Evolutionary conservation across 2,888 invertebrate species (phyloP), one percentile per base, ranked within the genome.

Genomic region (Galerucella nymphaeae): DNA sequence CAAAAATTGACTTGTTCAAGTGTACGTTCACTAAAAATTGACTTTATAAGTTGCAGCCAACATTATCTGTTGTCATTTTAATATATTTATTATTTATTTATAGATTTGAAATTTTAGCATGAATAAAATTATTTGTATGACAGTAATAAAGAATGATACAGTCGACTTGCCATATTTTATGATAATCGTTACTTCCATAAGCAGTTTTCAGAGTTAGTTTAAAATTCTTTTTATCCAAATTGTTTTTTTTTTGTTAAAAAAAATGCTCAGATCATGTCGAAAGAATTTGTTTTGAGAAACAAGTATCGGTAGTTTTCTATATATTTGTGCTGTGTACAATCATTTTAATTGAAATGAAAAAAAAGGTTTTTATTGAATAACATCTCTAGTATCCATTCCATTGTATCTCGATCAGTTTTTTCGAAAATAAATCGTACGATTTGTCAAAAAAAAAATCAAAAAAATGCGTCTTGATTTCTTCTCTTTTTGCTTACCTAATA

Each of bases 351-450:
- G 74, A 76, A 53, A 70, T 42, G n/a, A 59, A 67, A 42, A 59
- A 23, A 62, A 42, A 63, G 18, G 18, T 68, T 74, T 76, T 76
- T 70, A 76, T 76, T 75, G 30, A 75, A 75, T 73, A 69, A 66
- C 73, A 71, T 77, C 75, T 79, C n/a, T 77, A 75, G 71, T 75
- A 62, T 73, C 77, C 77, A 77, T 78, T 76, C 75, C 75, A 71
- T 42, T 69, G 76, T 76, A 78, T 63, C 70, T 74, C 68, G 70
- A 75, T 76, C 76, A 82, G 82, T 83, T 83, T 80, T 81, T 82
- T 82, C 80, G 80, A 79, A 70, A 85, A 84, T 83, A 83, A 83
- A 85, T 80, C 75, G 79, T 83, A 83, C 81, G 81, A 83, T 83
- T 84, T 84, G 83, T 83, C 83, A 82, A 78, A 64, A 53, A 53